phyloP scores from a whole-genome alignment of 2,113 vertebrate species.

The Galbula dea region DNA sequence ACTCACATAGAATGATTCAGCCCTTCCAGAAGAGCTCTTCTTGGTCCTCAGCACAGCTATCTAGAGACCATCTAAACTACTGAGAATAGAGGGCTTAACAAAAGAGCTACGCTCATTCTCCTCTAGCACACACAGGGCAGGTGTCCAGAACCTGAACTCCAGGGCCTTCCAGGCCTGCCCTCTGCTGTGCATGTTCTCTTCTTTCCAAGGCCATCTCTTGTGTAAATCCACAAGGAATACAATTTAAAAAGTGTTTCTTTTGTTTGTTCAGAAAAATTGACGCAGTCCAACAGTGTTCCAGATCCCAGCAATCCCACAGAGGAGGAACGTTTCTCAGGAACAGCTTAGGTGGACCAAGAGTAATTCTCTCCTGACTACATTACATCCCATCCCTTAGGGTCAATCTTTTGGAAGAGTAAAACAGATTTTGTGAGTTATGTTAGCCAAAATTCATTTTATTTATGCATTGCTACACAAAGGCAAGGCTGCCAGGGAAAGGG shows the following conservation, averaged over 20 bases:
- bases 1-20: not conserved
- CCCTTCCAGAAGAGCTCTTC: not conserved
- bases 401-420: not conserved
- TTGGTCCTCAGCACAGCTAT: not conserved
- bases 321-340: not conserved
- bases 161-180: not conserved
- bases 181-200: not conserved
- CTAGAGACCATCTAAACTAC: not conserved
- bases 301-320: not conserved
- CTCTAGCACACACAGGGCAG: accelerated
- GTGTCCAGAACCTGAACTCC: not conserved
- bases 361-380: not conserved
- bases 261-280: not conserved
- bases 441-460: not conserved
- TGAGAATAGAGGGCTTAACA: not conserved
- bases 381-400: not conserved
- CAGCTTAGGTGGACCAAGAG: not conserved
- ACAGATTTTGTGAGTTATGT: not conserved
- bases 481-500: not conserved
- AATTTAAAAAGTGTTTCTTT: not conserved
- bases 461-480: not conserved
- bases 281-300: not conserved
- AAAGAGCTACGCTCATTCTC: not conserved
- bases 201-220: not conserved
- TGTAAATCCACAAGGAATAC: not conserved